These are phyloP conservation scores for Odobenus rosmarus DNA, from an alignment of 2,113 vertebrate genomes.

Conservation along the genomic window DNA sequence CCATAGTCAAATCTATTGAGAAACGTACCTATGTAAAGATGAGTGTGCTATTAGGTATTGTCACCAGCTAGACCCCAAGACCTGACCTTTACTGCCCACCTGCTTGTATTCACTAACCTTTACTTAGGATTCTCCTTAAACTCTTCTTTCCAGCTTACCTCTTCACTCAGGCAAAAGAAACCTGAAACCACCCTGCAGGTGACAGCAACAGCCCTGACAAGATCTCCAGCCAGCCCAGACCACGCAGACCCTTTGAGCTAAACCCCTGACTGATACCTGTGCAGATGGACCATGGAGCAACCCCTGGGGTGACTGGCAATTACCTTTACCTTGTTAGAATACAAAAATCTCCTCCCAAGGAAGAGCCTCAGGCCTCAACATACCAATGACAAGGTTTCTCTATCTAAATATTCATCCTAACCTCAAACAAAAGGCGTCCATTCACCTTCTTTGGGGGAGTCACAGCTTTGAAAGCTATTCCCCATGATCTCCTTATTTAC, in stretches of 20 bases:
- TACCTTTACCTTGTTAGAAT: background rate
- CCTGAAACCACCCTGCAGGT: background rate
- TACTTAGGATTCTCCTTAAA: background rate
- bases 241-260: background rate
- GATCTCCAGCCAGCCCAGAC: background rate
- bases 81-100: background rate
- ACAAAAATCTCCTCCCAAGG: background rate
- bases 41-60: background rate
- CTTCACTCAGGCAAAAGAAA: background rate
- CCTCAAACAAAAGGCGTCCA: background rate
- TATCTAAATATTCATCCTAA: background rate
- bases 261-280: background rate
- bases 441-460: background rate
- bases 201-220: background rate
- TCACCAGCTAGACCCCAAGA: background rate
- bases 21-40: background rate
- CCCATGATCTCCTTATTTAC: background rate
- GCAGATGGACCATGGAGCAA: background rate
- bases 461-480: background rate
- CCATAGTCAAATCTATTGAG: background rate
- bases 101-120: background rate
- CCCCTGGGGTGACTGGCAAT: background rate
- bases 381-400: background rate
- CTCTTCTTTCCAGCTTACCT: background rate
- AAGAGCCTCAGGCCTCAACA: background rate